Base-by-base conservation (phyloP, 2,113 vertebrate species). In the Pavo muticus region DNA sequence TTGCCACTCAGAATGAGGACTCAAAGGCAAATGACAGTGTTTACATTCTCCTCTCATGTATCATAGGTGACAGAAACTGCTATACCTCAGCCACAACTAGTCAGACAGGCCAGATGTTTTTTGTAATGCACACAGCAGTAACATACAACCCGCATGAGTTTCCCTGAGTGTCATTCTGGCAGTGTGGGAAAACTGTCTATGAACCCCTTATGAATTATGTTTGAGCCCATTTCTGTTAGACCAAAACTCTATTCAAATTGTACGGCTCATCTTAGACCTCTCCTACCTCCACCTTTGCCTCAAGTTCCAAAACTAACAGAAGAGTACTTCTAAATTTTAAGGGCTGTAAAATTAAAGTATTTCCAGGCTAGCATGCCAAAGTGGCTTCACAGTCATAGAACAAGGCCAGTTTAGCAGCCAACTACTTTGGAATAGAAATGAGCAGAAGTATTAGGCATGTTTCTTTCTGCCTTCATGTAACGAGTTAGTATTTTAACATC, bases 71-170 rank as follows among this genome's bases (percentile, higher is more conserved):
- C 91, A 95, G 76, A 93, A 86, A 78, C 83, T 93, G 57, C 79
- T 84, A 57, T 84, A 81, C 47, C 65, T 90, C 77, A 90, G 77
- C 90, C 88, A 88, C 95, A 92, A 88, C 86, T 74, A 60, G 92
- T 84, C 88, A 78, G 86, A 96, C 96, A 93, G 70, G 95, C 56
- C 88, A 37, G 91, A 44, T 57, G 6, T 64, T 93, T 25, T 84
- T 47, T 74, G 57, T 32, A 90, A 83, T 75, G 79, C 80, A 75
- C 79, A 71, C 44, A 39, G 80, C 82, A 84, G 45, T 32, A 90
- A 61, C 56, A 44, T 7, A 45, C 59, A 70, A 37, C 60, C 59
- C 61, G 52, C 7, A 0, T 16, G 50, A 88, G 70, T 19, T 56
- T 35, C 32, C 35, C 61, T 25, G 5, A 91, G 11, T 16, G 21